These are phyloP conservation scores for Apostichopus leukothele DNA, from an alignment of 53 echinoderm and acorn worm genomes.

Conservation along the genomic window DNA sequence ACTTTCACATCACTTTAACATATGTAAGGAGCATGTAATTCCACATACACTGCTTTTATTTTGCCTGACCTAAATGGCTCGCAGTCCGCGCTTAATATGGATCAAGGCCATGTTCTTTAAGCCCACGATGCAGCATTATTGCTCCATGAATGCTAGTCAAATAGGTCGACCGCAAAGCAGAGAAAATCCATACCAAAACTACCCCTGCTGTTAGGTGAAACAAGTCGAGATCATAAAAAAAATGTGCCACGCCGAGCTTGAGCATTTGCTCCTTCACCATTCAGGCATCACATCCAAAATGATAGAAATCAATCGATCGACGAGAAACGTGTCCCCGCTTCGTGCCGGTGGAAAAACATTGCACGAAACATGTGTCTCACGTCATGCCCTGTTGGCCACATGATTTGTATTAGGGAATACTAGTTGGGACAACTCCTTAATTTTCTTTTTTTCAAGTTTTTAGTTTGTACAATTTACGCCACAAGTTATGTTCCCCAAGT, in stretches of 20 bases:
- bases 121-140: conserved; percentile 16
- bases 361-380: not conserved
- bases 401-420: not conserved
- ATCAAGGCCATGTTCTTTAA: conserved; percentile 36
- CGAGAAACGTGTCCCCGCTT: conserved; percentile 28
- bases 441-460: no score
- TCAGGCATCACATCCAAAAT: conserved; percentile 20
- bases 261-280: not conserved
- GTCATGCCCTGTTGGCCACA: not conserved
- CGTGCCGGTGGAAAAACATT: conserved; percentile 38
- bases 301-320: conserved; percentile 28
- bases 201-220: conserved; percentile 34
- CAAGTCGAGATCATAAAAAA: not conserved
- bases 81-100: conserved; percentile 21
- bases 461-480: no score
- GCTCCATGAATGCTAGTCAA: conserved; percentile 33
- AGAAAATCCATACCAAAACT: conserved; percentile 32
- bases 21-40: not conserved
- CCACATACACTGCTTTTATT: conserved; percentile 34
- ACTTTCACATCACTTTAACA: not conserved
- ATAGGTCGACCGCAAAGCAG: conserved; percentile 44
- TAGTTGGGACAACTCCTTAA: not conserved
- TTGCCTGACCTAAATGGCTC: conserved; percentile 35
- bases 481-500: no score
- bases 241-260: conserved; percentile 42